A percentile compares a stretch with the other conserved stretches of the same genome.
phyloP scores from a whole-genome alignment of 2,888 invertebrate species.

The Marronus borbonicus region DNA sequence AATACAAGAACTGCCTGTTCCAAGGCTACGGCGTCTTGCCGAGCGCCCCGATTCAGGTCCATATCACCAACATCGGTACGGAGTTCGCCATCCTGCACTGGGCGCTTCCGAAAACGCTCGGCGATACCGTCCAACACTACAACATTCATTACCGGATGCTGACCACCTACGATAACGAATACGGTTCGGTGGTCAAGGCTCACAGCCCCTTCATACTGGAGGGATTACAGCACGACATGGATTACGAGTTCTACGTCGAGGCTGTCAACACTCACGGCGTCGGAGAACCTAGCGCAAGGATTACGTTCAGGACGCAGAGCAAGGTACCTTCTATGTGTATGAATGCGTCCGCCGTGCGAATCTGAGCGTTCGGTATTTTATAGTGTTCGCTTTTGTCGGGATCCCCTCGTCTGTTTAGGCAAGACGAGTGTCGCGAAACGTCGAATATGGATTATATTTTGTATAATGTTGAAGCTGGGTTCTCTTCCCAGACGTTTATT shows the following conservation, averaged over 20 bases:
- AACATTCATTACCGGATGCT: slow-evolving; percentile 69
- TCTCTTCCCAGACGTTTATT: background rate
- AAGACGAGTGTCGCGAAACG: background rate
- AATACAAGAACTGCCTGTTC: slow-evolving; percentile 86
- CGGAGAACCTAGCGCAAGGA: slow-evolving; percentile 82
- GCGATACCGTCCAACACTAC: slow-evolving; percentile 78
- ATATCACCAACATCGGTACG: slow-evolving; percentile 82
- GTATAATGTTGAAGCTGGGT: background rate
- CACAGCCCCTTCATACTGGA: slow-evolving; percentile 84
- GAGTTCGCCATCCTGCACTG: slow-evolving; percentile 86
- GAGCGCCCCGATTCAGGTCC: slow-evolving; percentile 79
- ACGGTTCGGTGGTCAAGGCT: slow-evolving; percentile 68
- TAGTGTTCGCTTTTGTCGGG: background rate
- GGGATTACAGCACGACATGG: slow-evolving; percentile 80
- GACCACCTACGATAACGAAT: slow-evolving; percentile 68
- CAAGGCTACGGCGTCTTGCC: slow-evolving; percentile 90
- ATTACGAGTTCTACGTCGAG: slow-evolving; percentile 86
- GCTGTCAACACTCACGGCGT: slow-evolving; percentile 86
- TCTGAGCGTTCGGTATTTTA: background rate
- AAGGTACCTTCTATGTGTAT: slow-evolving; percentile 69
- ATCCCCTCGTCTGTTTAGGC: background rate
- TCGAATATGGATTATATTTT: slow-evolving; percentile 10
- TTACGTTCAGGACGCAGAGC: slow-evolving; percentile 84
- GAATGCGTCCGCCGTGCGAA: background rate
- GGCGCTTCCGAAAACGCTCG: slow-evolving; percentile 80